Conservation (phyloP, 2,797 vertebrate genomes). For the Ctenopoma kingsleyae region DNA sequence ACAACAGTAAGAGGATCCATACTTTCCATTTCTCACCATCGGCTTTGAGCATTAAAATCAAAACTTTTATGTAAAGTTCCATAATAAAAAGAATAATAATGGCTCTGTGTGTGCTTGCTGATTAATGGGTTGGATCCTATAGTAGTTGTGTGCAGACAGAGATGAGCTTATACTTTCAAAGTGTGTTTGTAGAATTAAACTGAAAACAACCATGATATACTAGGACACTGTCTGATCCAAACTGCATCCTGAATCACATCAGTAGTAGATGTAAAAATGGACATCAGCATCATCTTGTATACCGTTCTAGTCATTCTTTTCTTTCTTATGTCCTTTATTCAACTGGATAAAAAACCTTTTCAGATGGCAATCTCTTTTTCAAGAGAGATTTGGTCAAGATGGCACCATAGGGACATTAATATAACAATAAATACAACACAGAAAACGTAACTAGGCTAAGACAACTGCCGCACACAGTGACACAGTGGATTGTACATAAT, state of each 20-base stretch:
- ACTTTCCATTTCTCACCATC: constrained; percentile 79
- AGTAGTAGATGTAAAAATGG: constrained; percentile 3
- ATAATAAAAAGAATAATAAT: constrained; percentile 87
- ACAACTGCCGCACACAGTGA: background rate
- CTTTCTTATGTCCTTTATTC: background rate
- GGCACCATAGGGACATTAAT: background rate
- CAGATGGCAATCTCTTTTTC: no score
- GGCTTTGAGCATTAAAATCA: constrained; percentile 79
- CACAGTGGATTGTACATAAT: background rate
- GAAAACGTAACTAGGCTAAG: background rate
- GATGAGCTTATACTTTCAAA: constrained; percentile 30
- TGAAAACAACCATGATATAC: constrained; percentile 28
- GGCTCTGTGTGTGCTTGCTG: constrained; percentile 71
- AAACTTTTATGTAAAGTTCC: constrained; percentile 84
- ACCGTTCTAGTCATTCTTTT: background rate
- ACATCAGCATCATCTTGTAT: background rate
- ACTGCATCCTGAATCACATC: constrained; percentile 1
- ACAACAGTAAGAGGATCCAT: constrained; percentile 74
- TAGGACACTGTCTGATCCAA: background rate
- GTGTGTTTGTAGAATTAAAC: constrained; percentile 28
- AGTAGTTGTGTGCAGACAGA: constrained; percentile 40
- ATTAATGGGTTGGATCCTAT: constrained; percentile 80
- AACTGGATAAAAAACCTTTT: background rate
- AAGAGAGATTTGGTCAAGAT: background rate
- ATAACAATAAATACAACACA: background rate